These are phyloP conservation scores for Aquatica leii DNA, from an alignment of 2,888 invertebrate species.

Conservation along the genomic window DNA sequence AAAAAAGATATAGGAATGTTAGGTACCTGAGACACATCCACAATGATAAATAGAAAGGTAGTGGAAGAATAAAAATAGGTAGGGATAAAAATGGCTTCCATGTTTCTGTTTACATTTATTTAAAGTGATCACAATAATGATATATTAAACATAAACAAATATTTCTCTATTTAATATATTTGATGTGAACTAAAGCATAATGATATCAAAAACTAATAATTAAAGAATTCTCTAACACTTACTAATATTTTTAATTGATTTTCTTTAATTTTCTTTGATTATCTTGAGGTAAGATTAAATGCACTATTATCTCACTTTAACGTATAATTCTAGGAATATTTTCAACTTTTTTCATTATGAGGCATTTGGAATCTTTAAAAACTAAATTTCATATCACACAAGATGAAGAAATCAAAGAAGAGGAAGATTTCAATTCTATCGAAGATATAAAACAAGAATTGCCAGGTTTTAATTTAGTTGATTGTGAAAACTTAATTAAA, in stretches of 20 bases:
- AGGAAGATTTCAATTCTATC: constrained; percentile 42
- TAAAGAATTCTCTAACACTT: not conserved
- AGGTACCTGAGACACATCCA: not conserved
- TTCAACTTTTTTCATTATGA: constrained; percentile 24
- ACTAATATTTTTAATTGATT: not conserved
- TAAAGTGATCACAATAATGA: not conserved
- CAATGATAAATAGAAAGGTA: not conserved
- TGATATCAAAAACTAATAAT: no score
- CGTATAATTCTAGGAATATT: not conserved
- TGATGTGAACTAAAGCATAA: no score
- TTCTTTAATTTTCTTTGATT: not conserved
- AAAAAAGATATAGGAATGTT: no score
- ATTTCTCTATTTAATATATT: no score
- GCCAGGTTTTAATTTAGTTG: constrained; percentile 42
- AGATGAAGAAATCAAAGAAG: constrained; percentile 34
- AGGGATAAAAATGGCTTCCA: constrained; percentile 4
- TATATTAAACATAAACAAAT: not conserved
- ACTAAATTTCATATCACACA: not conserved
- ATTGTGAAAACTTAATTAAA: constrained; percentile 27
- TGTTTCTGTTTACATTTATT: constrained; percentile 7
- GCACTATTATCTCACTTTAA: no score
- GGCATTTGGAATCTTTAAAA: constrained; percentile 35
- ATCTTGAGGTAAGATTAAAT: no score
- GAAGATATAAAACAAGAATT: constrained; percentile 48
- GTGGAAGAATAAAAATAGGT: not conserved